Evolutionary conservation across 2,797 vertebrate species (phyloP), one percentile per base, ranked within the genome.

Genomic region (Spatula versicolor): DNA sequence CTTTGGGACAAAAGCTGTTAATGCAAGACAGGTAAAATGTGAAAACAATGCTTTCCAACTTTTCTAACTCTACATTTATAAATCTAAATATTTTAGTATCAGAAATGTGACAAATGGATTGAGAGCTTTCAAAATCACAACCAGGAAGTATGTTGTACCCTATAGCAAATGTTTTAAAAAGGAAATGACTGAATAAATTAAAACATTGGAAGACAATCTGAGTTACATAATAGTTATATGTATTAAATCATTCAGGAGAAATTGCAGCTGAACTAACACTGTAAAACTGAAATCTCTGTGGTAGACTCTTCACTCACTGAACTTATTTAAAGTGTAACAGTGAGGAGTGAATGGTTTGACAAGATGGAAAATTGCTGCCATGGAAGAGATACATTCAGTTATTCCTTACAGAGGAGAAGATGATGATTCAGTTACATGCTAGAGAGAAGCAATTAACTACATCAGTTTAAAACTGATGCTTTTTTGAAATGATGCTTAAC

Each of bases 261-360:
- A 90, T 86, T 86, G 96, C 96, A 97, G 96, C 96, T 96, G 96
- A 95, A 96, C 95, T 88, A 96, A 97, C 95, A 97, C 60, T 60
- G 91, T 76, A 88, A 94, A 96, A 97, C 96, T 95, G 95, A 96
- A 95, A 90, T 88, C 95, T 96, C 92, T 94, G 78, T 95, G 80
- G 88, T 56, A 84, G 87, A 91, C 63, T 95, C 93, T 96, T 97
- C 87, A 82, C 73, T 93, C 87, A 73, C 80, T 88, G 95, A 90
- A 95, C 83, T 94, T 90, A 90, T 41, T 94, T 96, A 91, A 94
- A 90, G 76, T 69, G 81, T 95, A 96, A 93, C 71, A 39, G 93
- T 94, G 89, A 95, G 77, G 91, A 91, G 83, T 71, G 85, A 84
- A 90, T 86, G 69, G 60, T 60, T 86, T 78, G 52, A 58, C 71